phyloP scores from a whole-genome alignment of 2,888 invertebrate species.

The Trissonchulus latispiculum region DNA sequence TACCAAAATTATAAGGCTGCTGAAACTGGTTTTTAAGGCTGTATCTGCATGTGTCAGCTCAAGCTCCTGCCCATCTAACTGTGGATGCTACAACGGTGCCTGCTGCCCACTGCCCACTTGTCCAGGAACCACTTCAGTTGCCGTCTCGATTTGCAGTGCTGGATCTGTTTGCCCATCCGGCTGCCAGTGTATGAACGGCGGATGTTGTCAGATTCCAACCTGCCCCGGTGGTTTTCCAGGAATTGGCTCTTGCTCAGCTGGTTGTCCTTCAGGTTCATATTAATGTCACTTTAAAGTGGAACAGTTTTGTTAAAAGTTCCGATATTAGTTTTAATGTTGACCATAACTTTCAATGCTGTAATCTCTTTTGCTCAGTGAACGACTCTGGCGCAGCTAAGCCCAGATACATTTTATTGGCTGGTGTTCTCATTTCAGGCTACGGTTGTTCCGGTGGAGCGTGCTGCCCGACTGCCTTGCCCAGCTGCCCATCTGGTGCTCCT shows the following conservation, averaged over 20 bases:
- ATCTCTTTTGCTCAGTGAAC: too few relatives aligned
- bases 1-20: too few relatives aligned
- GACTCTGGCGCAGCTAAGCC: too few relatives aligned
- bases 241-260: background rate
- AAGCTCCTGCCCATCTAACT: background rate
- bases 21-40: too few relatives aligned
- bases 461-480: constrained; percentile 37
- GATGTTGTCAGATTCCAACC: constrained; percentile 15
- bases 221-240: background rate
- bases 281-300: too few relatives aligned
- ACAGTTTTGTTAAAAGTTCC: too few relatives aligned
- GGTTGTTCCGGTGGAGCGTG: constrained; percentile 30
- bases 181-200: constrained; percentile 13
- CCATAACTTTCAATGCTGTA: too few relatives aligned
- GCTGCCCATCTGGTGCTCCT: constrained; percentile 38
- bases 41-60: background rate
- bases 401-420: background rate
- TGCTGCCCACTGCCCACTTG: constrained; percentile 2
- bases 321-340: too few relatives aligned
- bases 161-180: constrained; percentile 5
- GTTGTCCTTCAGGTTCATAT: background rate
- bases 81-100: constrained; percentile 5
- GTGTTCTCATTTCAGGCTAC: background rate
- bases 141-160: background rate
- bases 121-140: background rate